phyloP scores from a whole-genome alignment of 2,888 invertebrate genomes.

The Synanthedon andrenaeformis region DNA sequence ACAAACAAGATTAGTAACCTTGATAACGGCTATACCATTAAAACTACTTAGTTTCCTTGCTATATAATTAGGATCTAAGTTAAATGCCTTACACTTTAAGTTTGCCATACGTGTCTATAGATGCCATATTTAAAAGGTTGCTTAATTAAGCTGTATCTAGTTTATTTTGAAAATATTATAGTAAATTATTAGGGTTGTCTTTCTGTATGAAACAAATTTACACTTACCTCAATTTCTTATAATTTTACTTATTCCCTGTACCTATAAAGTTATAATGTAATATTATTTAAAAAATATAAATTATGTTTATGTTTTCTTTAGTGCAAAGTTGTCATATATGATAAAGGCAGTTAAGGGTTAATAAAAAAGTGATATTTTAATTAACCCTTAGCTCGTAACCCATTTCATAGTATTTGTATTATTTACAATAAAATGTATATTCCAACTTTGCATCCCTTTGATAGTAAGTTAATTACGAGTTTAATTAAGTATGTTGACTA shows the following conservation, averaged over 20 bases:
- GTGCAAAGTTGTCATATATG: too few relatives aligned
- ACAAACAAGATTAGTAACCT: too few relatives aligned
- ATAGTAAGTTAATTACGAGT: too few relatives aligned
- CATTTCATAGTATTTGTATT: constrained; percentile 4
- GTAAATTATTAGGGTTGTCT: constrained; percentile 34
- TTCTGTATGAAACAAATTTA: constrained; percentile 30
- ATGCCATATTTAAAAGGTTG: constrained; percentile 51
- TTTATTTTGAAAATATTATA: constrained; percentile 21
- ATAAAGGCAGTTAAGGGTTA: too few relatives aligned
- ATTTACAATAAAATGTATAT: constrained; percentile 12
- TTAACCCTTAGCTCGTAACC: too few relatives aligned
- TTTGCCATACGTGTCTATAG: constrained; percentile 57
- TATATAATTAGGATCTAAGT: background rate
- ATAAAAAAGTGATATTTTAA: too few relatives aligned
- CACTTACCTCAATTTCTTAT: constrained; percentile 40
- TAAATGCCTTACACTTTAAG: background rate
- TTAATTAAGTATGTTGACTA: constrained; percentile 57
- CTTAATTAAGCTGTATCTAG: constrained; percentile 37
- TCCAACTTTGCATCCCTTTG: too few relatives aligned
- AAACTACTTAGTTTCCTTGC: too few relatives aligned
- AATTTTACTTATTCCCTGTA: constrained; percentile 36
- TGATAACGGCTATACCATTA: too few relatives aligned
- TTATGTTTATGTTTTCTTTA: too few relatives aligned
- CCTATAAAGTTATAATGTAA: constrained; percentile 15
- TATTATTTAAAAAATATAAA: constrained; percentile 10